These are phyloP conservation scores for Synergus itoensis DNA, from an alignment of 2,888 invertebrate species.

Conservation along the genomic window DNA sequence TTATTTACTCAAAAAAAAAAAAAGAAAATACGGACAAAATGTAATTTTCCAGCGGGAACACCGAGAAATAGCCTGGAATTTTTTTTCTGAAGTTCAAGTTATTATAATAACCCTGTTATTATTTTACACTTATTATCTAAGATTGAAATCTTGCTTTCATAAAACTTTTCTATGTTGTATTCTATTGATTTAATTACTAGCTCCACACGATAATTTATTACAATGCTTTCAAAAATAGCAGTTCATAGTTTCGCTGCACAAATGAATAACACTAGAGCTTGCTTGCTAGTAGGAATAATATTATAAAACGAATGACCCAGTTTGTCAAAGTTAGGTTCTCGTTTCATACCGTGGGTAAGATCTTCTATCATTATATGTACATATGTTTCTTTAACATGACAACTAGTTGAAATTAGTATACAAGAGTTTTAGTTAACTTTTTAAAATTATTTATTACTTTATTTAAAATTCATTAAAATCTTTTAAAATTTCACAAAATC, in stretches of 20 bases:
- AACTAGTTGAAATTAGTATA: background rate
- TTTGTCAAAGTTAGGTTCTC: conserved; percentile 54
- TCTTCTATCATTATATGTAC: conserved; percentile 24
- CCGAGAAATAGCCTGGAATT: too few species aligned
- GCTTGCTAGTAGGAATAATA: conserved; percentile 58
- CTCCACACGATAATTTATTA: conserved; percentile 18
- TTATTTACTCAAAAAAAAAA: too few species aligned
- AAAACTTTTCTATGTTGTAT: background rate
- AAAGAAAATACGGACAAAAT: too few species aligned
- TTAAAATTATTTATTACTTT: too few species aligned
- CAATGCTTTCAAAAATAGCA: conserved; percentile 17
- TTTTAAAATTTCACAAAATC: too few species aligned
- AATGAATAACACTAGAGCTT: conserved; percentile 54
- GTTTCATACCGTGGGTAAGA: conserved; percentile 36
- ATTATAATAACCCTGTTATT: background rate
- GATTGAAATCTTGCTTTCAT: background rate
- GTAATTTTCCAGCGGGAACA: too few species aligned
- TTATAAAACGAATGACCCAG: conserved; percentile 61
- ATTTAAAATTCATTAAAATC: too few species aligned
- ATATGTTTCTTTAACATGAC: conserved; percentile 21
- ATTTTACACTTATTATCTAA: background rate
- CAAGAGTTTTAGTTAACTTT: too few species aligned
- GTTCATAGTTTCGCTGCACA: conserved; percentile 31
- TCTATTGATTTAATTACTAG: conserved; percentile 9
- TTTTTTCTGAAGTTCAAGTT: too few species aligned